A percentile compares a stretch with the other conserved stretches of the same genome.
Conservation (phyloP, 2,888 invertebrate species). For the Amphiduros pacificus region DNA sequence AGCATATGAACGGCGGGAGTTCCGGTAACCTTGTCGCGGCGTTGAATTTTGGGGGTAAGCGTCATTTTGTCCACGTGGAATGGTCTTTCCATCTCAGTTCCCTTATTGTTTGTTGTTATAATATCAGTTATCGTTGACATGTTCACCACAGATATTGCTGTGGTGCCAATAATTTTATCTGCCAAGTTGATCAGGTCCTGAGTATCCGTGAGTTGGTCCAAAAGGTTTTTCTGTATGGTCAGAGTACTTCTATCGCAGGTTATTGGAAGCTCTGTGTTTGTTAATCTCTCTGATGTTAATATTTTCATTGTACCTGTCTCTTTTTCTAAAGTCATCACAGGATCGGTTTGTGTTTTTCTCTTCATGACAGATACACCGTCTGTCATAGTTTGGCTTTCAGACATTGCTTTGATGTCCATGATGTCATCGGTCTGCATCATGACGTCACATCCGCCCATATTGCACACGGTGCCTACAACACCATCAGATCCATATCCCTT, state of each 20-base stretch:
- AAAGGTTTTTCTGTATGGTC: constrained; percentile 2
- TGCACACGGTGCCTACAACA: neutral
- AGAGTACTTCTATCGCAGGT: constrained; percentile 13
- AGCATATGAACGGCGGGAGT: neutral
- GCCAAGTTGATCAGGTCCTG: constrained; percentile 2
- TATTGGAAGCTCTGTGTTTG: constrained; percentile 5
- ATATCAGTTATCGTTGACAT: constrained; percentile 6
- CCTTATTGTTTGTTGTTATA: neutral
- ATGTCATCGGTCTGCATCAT: neutral
- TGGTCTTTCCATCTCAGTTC: neutral
- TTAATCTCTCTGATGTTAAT: neutral
- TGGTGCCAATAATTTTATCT: neutral
- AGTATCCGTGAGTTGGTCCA: constrained; percentile 9
- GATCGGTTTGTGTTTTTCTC: constrained; percentile 7
- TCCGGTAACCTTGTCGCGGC: neutral
- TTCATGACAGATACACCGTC: neutral
- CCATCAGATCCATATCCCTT: neutral
- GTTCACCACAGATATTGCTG: neutral
- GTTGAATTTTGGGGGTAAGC: neutral
- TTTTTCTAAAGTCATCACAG: neutral
- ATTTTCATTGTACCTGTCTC: neutral
- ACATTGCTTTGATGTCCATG: neutral
- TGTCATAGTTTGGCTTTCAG: constrained; percentile 7
- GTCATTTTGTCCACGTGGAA: constrained; percentile 12
- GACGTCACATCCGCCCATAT: neutral